Base-by-base conservation (phyloP, 2,113 vertebrate genomes). In the Tragelaphus buxtoni region DNA sequence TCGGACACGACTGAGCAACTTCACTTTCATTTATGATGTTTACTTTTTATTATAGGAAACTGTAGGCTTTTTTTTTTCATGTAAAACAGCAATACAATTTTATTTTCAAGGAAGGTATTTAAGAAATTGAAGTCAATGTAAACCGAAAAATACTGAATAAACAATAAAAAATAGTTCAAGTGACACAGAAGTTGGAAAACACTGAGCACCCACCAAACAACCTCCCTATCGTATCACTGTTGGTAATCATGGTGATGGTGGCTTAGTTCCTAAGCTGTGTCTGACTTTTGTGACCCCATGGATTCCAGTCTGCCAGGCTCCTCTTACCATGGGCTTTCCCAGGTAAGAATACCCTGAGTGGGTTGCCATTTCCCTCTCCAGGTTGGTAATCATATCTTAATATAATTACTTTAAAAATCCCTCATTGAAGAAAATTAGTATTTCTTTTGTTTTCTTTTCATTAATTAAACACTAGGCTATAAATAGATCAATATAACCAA, bases 321-420 rank as follows among this genome's bases (percentile, higher is more conserved):
- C 69, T 74, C 6, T 42, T 42, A 42, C 69, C 22, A 42, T 74
- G 22, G 39, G 22, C 35, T 74, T 42, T 74, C 69, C 39, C 69
- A 42, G 39, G 39, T 42, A 42, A 74, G 39, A 42, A 14, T 42
- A 74, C 69, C 60, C 60, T 74, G 39, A 42, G 39, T 74, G 69
- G 69, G 69, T 42, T 74, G 39, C 69, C 69, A 74, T 74, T 74
- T 74, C 69, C 22, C 42, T 74, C 69, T 74, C 39, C 6, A 42
- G 69, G 11, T 72, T 79, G 39, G 45, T 39, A 90, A 81, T 53
- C 49, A 65, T 65, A 7, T 85, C 49, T 96, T 83, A 77, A 77
- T 39, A 61, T 35, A 53, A 88, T 88, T 94, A 89, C 8, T 95
- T 94, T 63, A 35, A 94, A 72, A 97, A 92, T 94, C 42, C n/a